Conservation (phyloP, 2,888 invertebrate genomes). For the Plebejus anna region DNA sequence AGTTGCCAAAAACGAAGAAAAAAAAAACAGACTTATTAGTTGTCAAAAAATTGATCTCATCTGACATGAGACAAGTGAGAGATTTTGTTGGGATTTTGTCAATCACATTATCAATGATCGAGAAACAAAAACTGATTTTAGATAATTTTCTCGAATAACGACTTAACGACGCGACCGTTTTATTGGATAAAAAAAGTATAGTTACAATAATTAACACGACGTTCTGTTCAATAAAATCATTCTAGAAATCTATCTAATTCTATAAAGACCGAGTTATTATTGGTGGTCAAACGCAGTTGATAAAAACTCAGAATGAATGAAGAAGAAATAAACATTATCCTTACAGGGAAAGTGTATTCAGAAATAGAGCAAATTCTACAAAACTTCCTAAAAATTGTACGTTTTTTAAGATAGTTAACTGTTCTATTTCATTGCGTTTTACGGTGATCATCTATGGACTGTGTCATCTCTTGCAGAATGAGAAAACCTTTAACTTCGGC, state of each 20-base stretch:
- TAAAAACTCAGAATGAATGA: constrained; percentile 54
- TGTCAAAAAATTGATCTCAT: too few relatives aligned
- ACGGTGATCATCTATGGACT: constrained; percentile 3
- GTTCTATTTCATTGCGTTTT: not conserved
- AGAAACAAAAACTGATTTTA: not conserved
- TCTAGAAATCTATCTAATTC: not conserved
- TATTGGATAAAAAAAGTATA: not conserved
- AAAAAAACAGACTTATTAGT: too few relatives aligned
- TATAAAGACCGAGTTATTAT: not conserved
- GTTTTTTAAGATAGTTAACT: constrained; percentile 33
- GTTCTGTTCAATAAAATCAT: not conserved
- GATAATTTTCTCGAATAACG: not conserved
- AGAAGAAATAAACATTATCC: constrained; percentile 57
- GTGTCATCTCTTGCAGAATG: constrained; percentile 55
- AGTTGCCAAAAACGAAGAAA: too few relatives aligned
- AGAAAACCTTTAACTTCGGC: constrained; percentile 81
- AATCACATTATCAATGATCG: too few relatives aligned
- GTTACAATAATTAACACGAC: not conserved
- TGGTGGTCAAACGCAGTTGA: constrained; percentile 20
- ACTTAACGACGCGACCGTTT: not conserved
- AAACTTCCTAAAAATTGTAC: constrained; percentile 57
- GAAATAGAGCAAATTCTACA: constrained; percentile 50
- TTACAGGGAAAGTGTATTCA: constrained; percentile 48
- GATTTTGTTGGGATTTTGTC: too few relatives aligned
- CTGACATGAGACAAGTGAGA: too few relatives aligned